A percentile compares a stretch with the other conserved stretches of the same genome.
Evolutionary conservation across 2,797 vertebrate species (phyloP).

Genomic region (Scomberomorus guttatus): DNA sequence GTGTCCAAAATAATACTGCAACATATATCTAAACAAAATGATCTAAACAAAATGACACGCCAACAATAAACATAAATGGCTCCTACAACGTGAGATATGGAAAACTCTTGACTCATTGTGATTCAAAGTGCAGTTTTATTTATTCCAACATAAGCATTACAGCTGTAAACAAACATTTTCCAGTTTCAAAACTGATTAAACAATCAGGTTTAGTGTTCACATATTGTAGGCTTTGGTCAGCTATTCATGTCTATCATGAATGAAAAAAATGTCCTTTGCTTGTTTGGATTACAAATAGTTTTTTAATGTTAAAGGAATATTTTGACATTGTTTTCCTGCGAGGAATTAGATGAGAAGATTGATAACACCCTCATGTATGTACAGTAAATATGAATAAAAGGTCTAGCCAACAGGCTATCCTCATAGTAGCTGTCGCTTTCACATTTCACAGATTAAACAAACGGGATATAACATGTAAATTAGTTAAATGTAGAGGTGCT

Average conservation of each 20-base stretch:
- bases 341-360: not conserved
- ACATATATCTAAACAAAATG: too few relatives aligned
- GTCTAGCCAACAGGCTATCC: not conserved
- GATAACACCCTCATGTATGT: not conserved
- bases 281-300: not conserved
- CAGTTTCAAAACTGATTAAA: not conserved
- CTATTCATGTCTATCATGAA: not conserved
- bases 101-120: not conserved
- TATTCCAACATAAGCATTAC: not conserved
- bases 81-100: not conserved
- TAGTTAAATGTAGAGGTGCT: not conserved
- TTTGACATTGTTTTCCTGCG: not conserved
- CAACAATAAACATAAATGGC: too few relatives aligned
- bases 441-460: not conserved
- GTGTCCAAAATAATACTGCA: too few relatives aligned
- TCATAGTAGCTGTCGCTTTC: not conserved
- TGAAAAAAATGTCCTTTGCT: not conserved
- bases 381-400: not conserved
- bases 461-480: not conserved
- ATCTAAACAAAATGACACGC: too few relatives aligned
- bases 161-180: conserved; percentile 26
- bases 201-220: conserved; percentile 17
- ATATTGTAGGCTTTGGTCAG: not conserved
- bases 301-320: not conserved
- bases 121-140: conserved; percentile 8